A percentile compares a stretch with the other conserved stretches of the same genome.
Evolutionary conservation across 2,888 invertebrate genomes (phyloP).

Genomic region (Octonoba sinensis): DNA sequence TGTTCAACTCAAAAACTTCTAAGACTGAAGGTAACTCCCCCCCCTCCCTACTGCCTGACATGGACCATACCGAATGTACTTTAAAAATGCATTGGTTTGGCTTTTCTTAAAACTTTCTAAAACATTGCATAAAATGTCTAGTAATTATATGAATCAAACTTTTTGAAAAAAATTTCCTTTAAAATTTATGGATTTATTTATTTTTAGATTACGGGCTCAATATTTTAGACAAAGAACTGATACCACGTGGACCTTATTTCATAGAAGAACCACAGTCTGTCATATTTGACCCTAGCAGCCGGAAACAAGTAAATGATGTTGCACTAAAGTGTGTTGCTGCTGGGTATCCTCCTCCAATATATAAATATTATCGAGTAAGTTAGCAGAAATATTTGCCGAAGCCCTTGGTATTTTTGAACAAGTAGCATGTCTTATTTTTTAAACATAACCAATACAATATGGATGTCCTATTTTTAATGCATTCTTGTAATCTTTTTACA

Average conservation of each 20-base stretch:
- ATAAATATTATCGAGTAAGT: conserved; percentile 83
- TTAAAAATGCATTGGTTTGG: too few species aligned
- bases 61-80: too few species aligned
- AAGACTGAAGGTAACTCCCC: too few species aligned
- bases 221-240: conserved; percentile 82
- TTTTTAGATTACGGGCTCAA: conserved; percentile 89
- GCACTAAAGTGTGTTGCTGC: conserved; percentile 76
- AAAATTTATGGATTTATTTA: neutral
- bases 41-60: too few species aligned
- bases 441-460: too few species aligned
- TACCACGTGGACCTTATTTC: conserved; percentile 91
- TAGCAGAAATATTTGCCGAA: neutral
- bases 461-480: neutral
- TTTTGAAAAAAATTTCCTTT: conserved; percentile 1
- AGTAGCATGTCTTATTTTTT: neutral
- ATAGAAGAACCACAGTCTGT: conserved; percentile 85
- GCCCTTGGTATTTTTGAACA: neutral
- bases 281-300: conserved; percentile 83
- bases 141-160: neutral
- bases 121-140: too few species aligned
- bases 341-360: conserved; percentile 89
- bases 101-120: too few species aligned
- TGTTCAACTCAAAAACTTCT: too few species aligned
- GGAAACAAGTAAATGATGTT: conserved; percentile 80
- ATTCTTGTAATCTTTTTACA: conserved; percentile 18